Conservation (phyloP, 2,888 invertebrate species). For the Coleophora flavipennella region DNA sequence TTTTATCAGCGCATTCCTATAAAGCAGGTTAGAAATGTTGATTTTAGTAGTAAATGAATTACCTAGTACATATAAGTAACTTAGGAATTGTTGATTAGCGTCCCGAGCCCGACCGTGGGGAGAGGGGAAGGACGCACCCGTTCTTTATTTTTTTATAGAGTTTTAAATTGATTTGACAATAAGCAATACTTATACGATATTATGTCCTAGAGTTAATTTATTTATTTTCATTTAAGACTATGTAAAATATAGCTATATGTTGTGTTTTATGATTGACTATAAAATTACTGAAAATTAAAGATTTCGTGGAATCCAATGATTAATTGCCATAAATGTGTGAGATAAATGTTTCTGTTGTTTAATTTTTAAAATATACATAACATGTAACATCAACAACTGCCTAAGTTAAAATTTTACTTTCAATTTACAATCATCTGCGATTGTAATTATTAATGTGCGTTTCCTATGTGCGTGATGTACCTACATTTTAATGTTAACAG, state of each 20-base stretch:
- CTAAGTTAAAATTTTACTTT: constrained; percentile 5
- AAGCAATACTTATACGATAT: constrained; percentile 56
- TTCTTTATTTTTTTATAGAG: constrained; percentile 20
- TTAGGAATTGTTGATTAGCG: constrained; percentile 38
- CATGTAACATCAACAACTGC: constrained; percentile 25
- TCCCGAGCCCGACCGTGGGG: constrained; percentile 6
- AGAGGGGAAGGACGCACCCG: neutral
- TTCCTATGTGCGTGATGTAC: too few relatives aligned
- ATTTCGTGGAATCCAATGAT: constrained; percentile 51
- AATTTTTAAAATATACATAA: constrained; percentile 33
- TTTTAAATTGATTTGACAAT: constrained; percentile 65
- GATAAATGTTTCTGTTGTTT: constrained; percentile 63
- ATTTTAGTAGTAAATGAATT: constrained; percentile 29
- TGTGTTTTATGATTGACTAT: constrained; percentile 69
- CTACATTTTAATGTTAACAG: constrained; percentile 16
- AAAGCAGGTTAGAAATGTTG: constrained; percentile 33
- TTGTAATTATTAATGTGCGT: constrained; percentile 47
- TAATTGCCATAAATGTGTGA: constrained; percentile 67
- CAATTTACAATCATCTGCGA: constrained; percentile 28
- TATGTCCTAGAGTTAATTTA: constrained; percentile 56
- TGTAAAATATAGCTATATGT: constrained; percentile 65
- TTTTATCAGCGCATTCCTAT: constrained; percentile 24
- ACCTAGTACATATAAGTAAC: constrained; percentile 48
- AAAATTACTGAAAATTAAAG: constrained; percentile 41
- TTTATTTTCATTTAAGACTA: constrained; percentile 69